Evolutionary conservation across 1,140 invertebrate species (phyloP).

Genomic region (Vanessa atalanta): DNA sequence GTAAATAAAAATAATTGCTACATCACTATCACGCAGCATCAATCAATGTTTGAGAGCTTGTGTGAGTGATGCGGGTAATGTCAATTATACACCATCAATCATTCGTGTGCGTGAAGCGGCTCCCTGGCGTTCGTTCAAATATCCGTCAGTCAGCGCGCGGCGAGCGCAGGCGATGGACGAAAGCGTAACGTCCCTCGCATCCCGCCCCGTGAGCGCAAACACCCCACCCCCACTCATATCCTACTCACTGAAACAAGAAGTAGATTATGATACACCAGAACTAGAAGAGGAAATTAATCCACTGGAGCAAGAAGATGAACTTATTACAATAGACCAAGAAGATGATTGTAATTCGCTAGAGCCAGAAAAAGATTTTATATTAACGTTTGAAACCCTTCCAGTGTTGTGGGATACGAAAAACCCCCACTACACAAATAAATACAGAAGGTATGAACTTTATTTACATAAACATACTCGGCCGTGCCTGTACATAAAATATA

Average conservation of each 20-base stretch:
- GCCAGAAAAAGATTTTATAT: conserved; percentile 30
- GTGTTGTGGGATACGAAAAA: conserved; percentile 32
- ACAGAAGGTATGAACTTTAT: conserved; percentile 21
- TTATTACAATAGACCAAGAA: neutral
- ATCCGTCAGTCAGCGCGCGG: conserved; percentile 4
- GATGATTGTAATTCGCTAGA: neutral
- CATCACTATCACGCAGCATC: neutral
- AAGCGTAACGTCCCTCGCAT: neutral
- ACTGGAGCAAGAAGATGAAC: neutral
- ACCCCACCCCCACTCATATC: neutral
- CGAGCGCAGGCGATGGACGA: neutral
- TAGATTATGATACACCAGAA: neutral
- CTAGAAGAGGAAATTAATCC: neutral
- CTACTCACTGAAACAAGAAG: neutral
- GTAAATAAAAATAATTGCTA: neutral
- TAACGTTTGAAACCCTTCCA: conserved; percentile 21
- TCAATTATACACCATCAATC: neutral
- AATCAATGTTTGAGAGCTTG: neutral
- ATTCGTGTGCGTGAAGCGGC: neutral
- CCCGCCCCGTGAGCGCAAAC: neutral
- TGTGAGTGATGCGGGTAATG: conserved; percentile 4
- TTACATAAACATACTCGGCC: neutral
- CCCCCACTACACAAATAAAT: conserved; percentile 28
- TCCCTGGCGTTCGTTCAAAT: conserved; percentile 2
- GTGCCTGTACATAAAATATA: neutral